These are phyloP conservation scores for Thaumatotibia leucotreta DNA, from an alignment of 1,140 invertebrate species.

Conservation along the genomic window DNA sequence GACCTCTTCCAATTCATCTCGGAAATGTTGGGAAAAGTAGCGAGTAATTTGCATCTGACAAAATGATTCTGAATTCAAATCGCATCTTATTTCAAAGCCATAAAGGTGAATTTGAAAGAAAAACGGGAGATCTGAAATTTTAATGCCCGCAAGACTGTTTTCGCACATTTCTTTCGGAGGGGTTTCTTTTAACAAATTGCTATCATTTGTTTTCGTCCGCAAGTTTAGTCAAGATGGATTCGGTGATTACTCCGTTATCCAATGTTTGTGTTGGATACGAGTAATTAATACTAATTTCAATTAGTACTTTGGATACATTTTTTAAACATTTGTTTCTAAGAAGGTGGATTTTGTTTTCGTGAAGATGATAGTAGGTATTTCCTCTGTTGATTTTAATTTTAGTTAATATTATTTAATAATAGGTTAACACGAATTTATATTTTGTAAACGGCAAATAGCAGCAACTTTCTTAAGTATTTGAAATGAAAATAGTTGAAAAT, in stretches of 20 bases:
- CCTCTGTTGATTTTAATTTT: too few relatives aligned
- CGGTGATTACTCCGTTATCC: conserved; percentile 10
- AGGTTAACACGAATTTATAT: too few relatives aligned
- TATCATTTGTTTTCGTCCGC: background rate
- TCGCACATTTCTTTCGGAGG: background rate
- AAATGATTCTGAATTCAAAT: background rate
- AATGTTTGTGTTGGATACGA: background rate
- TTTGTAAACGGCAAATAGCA: too few relatives aligned
- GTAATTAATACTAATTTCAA: background rate
- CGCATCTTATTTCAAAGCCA: background rate
- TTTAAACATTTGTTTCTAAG: too few relatives aligned
- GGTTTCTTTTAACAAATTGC: conserved; percentile 10
- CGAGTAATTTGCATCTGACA: background rate
- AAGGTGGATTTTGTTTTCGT: too few relatives aligned
- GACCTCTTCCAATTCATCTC: conserved; percentile 3
- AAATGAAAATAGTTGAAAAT: too few relatives aligned
- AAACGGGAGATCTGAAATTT: background rate
- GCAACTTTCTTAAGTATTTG: too few relatives aligned
- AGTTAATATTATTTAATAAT: too few relatives aligned
- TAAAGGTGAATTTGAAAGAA: background rate
- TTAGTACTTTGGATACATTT: background rate
- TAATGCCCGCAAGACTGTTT: background rate
- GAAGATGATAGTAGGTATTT: too few relatives aligned
- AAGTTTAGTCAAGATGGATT: background rate
- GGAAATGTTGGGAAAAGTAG: background rate